A percentile compares a stretch with the other conserved stretches of the same genome.
These are phyloP conservation scores for Halocynthia aurantium DNA, from an alignment of 23 tunicate species.

Conservation along the genomic window DNA sequence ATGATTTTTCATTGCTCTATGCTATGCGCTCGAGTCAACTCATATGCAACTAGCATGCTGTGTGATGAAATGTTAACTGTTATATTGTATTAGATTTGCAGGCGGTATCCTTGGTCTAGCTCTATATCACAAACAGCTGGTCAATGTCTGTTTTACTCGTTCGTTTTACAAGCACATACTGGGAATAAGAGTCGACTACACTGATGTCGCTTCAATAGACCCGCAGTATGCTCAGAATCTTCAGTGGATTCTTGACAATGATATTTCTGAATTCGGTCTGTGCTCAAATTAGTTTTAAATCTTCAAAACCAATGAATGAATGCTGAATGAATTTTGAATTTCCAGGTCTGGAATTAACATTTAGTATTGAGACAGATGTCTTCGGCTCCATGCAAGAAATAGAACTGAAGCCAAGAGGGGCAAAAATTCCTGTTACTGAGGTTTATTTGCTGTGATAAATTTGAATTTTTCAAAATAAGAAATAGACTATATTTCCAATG, in stretches of 20 bases:
- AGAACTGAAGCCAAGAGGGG: constrained; percentile 70
- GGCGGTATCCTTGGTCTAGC: constrained; percentile 87
- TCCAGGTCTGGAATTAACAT: constrained; percentile 61
- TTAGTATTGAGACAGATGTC: constrained; percentile 86
- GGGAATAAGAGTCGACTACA: constrained; percentile 64
- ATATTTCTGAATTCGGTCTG: constrained; percentile 66
- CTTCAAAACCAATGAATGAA: too few species aligned
- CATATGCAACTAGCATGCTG: background rate
- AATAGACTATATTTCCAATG: background rate
- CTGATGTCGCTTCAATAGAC: constrained; percentile 83
- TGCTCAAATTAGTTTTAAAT: background rate
- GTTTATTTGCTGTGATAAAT: background rate
- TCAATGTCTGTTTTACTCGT: constrained; percentile 68
- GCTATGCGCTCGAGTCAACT: too few species aligned
- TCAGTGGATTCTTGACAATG: constrained; percentile 96
- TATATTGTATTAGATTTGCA: constrained; percentile 38
- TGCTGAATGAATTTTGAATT: background rate
- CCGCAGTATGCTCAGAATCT: constrained; percentile 90
- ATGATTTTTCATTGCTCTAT: too few species aligned
- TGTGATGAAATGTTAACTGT: background rate
- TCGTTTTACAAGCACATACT: constrained; percentile 90
- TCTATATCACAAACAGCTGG: constrained; percentile 58
- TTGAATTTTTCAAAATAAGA: background rate
- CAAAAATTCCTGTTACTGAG: constrained; percentile 56
- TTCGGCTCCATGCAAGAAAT: constrained; percentile 91